Evolutionary conservation across 1,140 invertebrate genomes (phyloP), one percentile per base, ranked within the genome.

Genomic region (Pogonus chalceus): DNA sequence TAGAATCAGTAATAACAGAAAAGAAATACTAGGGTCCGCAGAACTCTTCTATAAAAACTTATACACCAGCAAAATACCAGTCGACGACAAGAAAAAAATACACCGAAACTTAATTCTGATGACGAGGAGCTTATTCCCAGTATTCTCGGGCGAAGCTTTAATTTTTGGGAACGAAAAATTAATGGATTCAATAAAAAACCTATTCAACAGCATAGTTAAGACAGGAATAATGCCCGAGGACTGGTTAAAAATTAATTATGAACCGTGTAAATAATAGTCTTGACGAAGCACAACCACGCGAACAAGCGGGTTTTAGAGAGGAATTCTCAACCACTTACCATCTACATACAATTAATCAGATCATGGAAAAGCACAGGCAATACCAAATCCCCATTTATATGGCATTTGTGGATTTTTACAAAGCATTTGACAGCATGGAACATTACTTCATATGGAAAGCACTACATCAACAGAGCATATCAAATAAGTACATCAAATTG

Each of bases 401-500:
- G 31, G 2, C 51, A 24, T 39, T 52, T n/a, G 51, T 54, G 2
- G 49, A 55, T n/a, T 55, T 37, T 18, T 12, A 50, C 24, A 55
- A 55, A 43, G 54, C 54, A n/a, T 55, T 55, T 35, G 54, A 55
- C 51, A 37, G 26, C 21, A 53, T 55, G 14, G 26, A 31, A 31
- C 26, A 31, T 31, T 14, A 4, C 4, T 31, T 7, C 14, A 31
- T 31, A 31, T 31, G 14, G 4, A 31, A 7, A 31, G 4, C 4
- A 7, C 4, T 31, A 31, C 14, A 31, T 4, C 4, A 14, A 31
- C 7, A 31, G 26, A 31, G 26, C 4, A 14, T 7, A 14, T 14
- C 26, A 31, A 31, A 14, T 31, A 31, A 7, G 14, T 31, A 14
- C 14, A 31, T 4, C 26, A 7, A 4, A 7, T 14, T n/a, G n/a